phyloP scores from a whole-genome alignment of 2,113 vertebrate genomes.

The Pygoscelis adeliae region DNA sequence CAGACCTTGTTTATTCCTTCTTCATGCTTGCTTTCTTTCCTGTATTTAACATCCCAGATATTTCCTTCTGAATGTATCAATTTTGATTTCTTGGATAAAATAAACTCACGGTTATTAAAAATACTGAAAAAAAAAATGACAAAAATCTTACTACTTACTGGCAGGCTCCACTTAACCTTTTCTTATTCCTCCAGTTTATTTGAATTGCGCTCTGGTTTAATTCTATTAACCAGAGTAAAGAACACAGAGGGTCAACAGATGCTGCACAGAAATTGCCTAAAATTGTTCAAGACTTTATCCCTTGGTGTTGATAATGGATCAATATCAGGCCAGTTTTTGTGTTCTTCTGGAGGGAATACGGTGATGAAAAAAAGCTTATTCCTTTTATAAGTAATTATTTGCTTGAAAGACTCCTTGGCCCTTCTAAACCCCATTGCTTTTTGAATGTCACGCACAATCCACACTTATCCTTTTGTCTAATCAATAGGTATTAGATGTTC shows the following conservation, averaged over 20 bases:
- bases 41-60: not conserved
- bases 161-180: not conserved
- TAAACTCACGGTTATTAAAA: not conserved
- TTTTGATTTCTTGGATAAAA: not conserved
- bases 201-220: not conserved
- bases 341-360: not conserved
- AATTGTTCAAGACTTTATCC: not conserved
- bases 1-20: not conserved
- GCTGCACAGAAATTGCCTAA: not conserved
- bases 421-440: not conserved
- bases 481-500: not conserved
- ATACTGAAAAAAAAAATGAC: not conserved
- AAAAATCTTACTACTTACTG: not conserved
- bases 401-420: not conserved
- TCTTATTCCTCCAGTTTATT: not conserved
- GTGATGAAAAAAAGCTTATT: not conserved
- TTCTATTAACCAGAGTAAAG: not conserved
- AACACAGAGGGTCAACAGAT: not conserved
- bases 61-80: not conserved
- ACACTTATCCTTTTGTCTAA: not conserved
- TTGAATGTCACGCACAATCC: not conserved
- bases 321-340: not conserved
- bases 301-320: not conserved
- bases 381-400: constrained; percentile 39
- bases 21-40: not conserved